A percentile compares a stretch with the other conserved stretches of the same genome.
Conservation (phyloP, 2,888 invertebrate genomes). For the Platycheirus rosarum region DNA sequence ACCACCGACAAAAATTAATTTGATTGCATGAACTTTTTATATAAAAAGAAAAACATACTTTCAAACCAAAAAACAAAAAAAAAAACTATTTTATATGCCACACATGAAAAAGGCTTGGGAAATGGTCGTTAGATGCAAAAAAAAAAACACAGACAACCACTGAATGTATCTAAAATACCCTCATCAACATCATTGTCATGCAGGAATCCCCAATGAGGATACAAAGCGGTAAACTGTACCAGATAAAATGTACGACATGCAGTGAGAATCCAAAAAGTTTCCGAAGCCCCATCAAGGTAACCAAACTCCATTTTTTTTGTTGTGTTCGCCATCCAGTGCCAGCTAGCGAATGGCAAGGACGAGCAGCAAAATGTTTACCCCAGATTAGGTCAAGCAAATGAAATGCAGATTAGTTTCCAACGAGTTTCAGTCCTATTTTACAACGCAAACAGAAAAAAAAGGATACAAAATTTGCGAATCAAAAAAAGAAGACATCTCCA, state of each 20-base stretch:
- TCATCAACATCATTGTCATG: slow-evolving; percentile 65
- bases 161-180: slow-evolving; percentile 48
- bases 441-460: slow-evolving; percentile 31
- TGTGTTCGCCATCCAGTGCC: background rate
- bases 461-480: slow-evolving; percentile 26
- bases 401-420: slow-evolving; percentile 74
- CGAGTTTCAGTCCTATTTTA: slow-evolving; percentile 62
- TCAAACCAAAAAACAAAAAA: background rate
- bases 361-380: slow-evolving; percentile 47
- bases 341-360: background rate
- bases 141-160: slow-evolving; percentile 13
- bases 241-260: slow-evolving; percentile 56
- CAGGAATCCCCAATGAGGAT: slow-evolving; percentile 55
- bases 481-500: background rate
- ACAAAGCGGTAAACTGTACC: slow-evolving; percentile 31
- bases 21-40: slow-evolving; percentile 46
- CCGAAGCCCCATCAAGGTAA: slow-evolving; percentile 33
- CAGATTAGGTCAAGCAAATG: slow-evolving; percentile 74
- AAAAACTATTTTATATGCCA: slow-evolving; percentile 41
- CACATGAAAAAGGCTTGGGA: slow-evolving; percentile 1
- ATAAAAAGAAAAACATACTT: slow-evolving; percentile 9
- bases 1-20: slow-evolving; percentile 53
- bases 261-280: slow-evolving; percentile 47
- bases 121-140: slow-evolving; percentile 15
- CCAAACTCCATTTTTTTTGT: slow-evolving; percentile 3